Evolutionary conservation across 53 echinoderm and acorn worm genomes (phyloP).

Genomic region (Henricia sp.): DNA sequence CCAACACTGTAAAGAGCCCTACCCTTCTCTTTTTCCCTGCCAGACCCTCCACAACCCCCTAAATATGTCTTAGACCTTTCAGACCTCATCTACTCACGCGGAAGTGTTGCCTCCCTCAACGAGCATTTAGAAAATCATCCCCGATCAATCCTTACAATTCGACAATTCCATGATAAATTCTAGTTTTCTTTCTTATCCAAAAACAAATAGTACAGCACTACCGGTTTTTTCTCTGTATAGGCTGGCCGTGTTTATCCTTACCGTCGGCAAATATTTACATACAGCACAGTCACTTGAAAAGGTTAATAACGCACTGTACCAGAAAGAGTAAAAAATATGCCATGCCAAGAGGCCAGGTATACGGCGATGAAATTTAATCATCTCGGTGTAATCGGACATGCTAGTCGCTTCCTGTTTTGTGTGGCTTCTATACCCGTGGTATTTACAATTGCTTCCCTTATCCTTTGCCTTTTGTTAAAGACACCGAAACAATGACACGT

Average conservation of each 20-base stretch:
- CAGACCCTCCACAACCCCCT: neutral
- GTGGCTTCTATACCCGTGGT: too few species aligned
- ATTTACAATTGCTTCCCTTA: too few species aligned
- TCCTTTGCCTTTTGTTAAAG: too few species aligned
- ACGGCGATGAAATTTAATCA: slow-evolving; percentile 3
- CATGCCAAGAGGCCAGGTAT: neutral
- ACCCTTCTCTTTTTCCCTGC: neutral
- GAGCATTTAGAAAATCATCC: too few species aligned
- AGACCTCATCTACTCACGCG: neutral
- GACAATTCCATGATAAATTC: slow-evolving; percentile 19
- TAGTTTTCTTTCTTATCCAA: neutral
- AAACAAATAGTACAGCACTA: neutral
- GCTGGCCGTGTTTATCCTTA: slow-evolving; percentile 28
- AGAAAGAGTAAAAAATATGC: neutral
- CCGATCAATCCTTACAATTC: neutral
- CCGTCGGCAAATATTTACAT: slow-evolving; percentile 35
- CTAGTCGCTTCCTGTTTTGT: neutral
- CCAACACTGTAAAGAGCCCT: neutral
- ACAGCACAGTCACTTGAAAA: slow-evolving; percentile 26
- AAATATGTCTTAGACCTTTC: neutral
- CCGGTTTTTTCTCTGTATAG: neutral
- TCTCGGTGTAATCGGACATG: slow-evolving; percentile 5
- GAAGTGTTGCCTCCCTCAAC: too few species aligned
- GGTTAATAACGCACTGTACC: neutral
- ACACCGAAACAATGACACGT: too few species aligned